Evolutionary conservation across 1,140 invertebrate genomes (phyloP), one percentile per base, ranked within the genome.

Genomic region (Plectrocnemia conspersa): DNA sequence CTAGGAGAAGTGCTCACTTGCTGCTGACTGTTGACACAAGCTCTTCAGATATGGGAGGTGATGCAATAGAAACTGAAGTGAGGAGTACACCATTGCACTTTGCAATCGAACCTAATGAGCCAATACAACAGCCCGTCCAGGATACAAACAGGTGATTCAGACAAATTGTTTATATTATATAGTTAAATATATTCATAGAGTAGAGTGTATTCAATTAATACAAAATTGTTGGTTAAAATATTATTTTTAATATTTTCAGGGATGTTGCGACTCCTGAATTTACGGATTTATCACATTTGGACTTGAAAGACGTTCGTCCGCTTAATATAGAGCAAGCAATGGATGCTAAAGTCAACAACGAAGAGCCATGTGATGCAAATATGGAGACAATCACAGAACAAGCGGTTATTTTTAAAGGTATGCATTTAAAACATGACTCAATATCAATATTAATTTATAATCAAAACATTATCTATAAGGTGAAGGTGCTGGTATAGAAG

Each of bases 401-500:
- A 38, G 59, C 59, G 1, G 56, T 62, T 19, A 58, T 62, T 22
- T 48, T 62, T 24, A 58, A 62, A 62, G 59, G 59, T 52, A 24
- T 38, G 13, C 35, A 38, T 38, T 38, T 38, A 38, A 38, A 5
- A 7, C 16, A 13, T 5, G 4, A 36, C 33, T 13, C 11, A 6
- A 24, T 18, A 2, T 16, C 10, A 25, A 18, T 24, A 24, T 45
- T 38, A 38, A 15, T 38, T 15, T 16, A 38, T 38, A 38, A 38
- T 38, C 7, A 15, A 9, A 38, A 32, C 18, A 19, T 48, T 18
- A 22, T 44, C 24, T 36, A 44, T 54, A 36, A 62, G 59, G 59
- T 40, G 59, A 62, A 55, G 59, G 59, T 18, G 44, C 52, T n/a
- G 59, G 59, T 10, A 44, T 58, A 22, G 56, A 62, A 53, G 59